A percentile compares a stretch with the other conserved stretches of the same genome.
Conservation (phyloP, 2,797 vertebrate species). For the Ambastaia sidthimunki region DNA sequence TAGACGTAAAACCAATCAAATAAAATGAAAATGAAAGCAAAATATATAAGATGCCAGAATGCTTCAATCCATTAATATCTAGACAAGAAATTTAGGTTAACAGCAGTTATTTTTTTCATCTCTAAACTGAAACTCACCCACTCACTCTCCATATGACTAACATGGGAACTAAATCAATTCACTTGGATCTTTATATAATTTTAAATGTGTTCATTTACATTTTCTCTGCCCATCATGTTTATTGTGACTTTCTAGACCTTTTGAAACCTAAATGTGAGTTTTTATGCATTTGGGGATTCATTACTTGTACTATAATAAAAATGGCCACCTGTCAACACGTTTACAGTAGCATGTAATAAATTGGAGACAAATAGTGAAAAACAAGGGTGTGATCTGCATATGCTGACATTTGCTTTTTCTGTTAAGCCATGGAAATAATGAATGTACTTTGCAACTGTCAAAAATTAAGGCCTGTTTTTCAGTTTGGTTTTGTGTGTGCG, state of each 20-base stretch:
- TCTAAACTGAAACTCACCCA: slow-evolving; percentile 22
- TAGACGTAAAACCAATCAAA: neutral
- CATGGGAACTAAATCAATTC: neutral
- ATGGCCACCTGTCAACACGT: slow-evolving; percentile 14
- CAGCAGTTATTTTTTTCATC: neutral
- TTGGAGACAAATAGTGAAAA: neutral
- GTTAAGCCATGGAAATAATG: slow-evolving; percentile 22
- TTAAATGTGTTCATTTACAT: slow-evolving; percentile 2
- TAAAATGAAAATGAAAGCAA: neutral
- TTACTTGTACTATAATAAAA: slow-evolving; percentile 5
- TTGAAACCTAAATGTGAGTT: neutral
- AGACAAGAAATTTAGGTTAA: slow-evolving; percentile 32
- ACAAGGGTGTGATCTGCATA: slow-evolving; percentile 44
- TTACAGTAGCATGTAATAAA: slow-evolving; percentile 13
- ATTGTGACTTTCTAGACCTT: neutral
- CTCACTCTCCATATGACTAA: slow-evolving; percentile 31
- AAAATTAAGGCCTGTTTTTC: slow-evolving; percentile 8
- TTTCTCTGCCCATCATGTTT: neutral
- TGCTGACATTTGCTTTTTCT: slow-evolving; percentile 38
- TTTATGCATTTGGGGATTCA: neutral
- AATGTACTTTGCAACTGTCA: slow-evolving; percentile 12
- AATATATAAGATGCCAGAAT: slow-evolving; percentile 12
- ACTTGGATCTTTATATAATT: neutral
- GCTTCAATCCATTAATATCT: slow-evolving; percentile 23
- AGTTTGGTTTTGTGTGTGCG: neutral